Evolutionary conservation across 2,797 vertebrate species (phyloP).

Genomic region (Dicrostonyx torquatus): DNA sequence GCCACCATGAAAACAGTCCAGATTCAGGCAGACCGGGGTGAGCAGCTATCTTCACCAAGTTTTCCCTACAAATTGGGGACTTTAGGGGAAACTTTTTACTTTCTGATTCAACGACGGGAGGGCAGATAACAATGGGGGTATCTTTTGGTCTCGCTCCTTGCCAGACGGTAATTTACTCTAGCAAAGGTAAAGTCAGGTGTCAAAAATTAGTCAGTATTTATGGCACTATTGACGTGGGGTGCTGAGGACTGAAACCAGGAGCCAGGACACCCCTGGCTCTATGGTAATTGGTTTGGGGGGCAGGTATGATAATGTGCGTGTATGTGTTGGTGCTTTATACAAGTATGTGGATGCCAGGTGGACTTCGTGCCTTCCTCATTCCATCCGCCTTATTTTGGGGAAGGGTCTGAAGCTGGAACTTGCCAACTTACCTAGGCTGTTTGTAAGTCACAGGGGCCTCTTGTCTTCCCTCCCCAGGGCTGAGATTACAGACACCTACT

Average conservation of each 20-base stretch:
- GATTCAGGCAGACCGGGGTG: background rate
- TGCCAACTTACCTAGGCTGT: background rate
- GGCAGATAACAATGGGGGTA: background rate
- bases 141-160: background rate
- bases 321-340: background rate
- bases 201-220: slow-evolving; percentile 49
- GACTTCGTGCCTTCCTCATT: background rate
- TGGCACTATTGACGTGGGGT: background rate
- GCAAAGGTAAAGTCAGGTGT: slow-evolving; percentile 29
- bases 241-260: background rate
- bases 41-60: background rate
- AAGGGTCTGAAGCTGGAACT: background rate
- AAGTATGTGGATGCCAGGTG: background rate
- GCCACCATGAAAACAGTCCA: background rate
- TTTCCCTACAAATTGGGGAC: slow-evolving; percentile 23
- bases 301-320: background rate
- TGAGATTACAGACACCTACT: background rate
- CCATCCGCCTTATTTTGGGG: background rate
- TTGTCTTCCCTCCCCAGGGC: background rate
- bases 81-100: slow-evolving; percentile 13
- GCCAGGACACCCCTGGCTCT: background rate
- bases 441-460: no score
- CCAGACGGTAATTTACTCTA: slow-evolving; percentile 16
- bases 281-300: background rate
- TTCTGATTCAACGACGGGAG: background rate